Evolutionary conservation across 2,113 vertebrate genomes (phyloP).

Genomic region (Pao palembangensis): DNA sequence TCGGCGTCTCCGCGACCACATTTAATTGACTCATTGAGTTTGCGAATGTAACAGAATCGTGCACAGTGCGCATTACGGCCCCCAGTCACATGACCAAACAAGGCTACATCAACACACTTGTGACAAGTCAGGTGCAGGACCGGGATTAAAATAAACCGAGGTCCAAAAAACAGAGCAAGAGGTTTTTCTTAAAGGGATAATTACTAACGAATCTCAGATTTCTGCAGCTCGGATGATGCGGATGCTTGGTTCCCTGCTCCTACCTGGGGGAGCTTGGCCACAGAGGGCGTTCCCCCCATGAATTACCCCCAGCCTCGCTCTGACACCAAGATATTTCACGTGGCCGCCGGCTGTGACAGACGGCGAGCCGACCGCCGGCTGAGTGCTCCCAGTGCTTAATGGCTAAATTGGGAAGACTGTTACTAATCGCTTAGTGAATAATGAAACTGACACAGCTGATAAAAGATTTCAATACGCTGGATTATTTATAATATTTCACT

Average conservation of each 20-base stretch:
- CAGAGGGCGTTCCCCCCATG: constrained; percentile 62
- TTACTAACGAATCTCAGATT: too few relatives aligned
- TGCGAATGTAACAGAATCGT: too few relatives aligned
- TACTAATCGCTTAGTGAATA: constrained; percentile 88
- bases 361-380: constrained; percentile 31
- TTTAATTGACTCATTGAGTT: too few relatives aligned
- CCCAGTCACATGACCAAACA: too few relatives aligned
- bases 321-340: constrained; percentile 76
- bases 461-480: constrained; percentile 90
- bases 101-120: too few relatives aligned
- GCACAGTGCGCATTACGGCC: too few relatives aligned
- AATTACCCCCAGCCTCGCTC: constrained; percentile 56
- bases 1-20: too few relatives aligned
- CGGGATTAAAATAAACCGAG: too few relatives aligned
- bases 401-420: constrained; percentile 81
- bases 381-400: constrained; percentile 71
- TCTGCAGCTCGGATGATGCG: too few relatives aligned
- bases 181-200: too few relatives aligned
- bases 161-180: too few relatives aligned
- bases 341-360: constrained; percentile 59
- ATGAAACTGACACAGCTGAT: constrained; percentile 93
- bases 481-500: constrained; percentile 90
- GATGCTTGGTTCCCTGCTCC: background rate
- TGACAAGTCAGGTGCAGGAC: too few relatives aligned
- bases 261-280: constrained; percentile 40